phyloP scores from a whole-genome alignment of 1,140 invertebrate species.

The Drosophila navojoa region DNA sequence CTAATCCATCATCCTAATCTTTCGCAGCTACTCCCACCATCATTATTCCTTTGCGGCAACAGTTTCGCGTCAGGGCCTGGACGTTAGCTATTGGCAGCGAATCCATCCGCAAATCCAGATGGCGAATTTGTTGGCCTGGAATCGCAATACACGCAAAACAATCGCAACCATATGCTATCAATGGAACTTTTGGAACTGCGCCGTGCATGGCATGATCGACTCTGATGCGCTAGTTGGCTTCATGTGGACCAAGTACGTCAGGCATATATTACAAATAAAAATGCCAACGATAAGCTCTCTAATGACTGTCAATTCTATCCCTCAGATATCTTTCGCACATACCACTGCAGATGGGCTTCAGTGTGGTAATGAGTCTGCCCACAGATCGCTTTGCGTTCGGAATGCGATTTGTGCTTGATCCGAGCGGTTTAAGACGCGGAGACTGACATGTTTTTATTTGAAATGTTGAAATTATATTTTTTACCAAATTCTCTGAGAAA shows the following conservation, averaged over 20 bases:
- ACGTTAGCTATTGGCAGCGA: constrained; percentile 82
- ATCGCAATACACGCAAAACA: constrained; percentile 67
- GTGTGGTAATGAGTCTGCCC: constrained; percentile 70
- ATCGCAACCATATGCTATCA: constrained; percentile 77
- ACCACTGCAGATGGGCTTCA: constrained; percentile 70
- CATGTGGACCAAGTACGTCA: constrained; percentile 71
- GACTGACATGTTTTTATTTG: constrained; percentile 35
- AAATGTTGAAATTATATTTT: constrained; percentile 36
- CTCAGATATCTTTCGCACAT: constrained; percentile 58
- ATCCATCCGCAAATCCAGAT: constrained; percentile 78
- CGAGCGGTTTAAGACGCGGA: constrained; percentile 64
- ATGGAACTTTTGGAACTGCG: constrained; percentile 74
- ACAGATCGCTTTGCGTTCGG: constrained; percentile 77
- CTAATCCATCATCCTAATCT: not conserved
- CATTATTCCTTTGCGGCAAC: constrained; percentile 68
- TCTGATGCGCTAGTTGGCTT: constrained; percentile 79
- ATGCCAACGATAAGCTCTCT: no score
- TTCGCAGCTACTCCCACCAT: constrained; percentile 58
- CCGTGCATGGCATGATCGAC: constrained; percentile 73
- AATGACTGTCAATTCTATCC: no score
- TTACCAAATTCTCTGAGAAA: constrained; percentile 53
- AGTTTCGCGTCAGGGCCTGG: constrained; percentile 64
- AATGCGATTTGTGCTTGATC: constrained; percentile 72
- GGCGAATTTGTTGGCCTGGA: constrained; percentile 75
- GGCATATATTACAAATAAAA: not conserved